Base-by-base conservation (phyloP, 2,113 vertebrate genomes). In the Tachysurus vachellii region DNA sequence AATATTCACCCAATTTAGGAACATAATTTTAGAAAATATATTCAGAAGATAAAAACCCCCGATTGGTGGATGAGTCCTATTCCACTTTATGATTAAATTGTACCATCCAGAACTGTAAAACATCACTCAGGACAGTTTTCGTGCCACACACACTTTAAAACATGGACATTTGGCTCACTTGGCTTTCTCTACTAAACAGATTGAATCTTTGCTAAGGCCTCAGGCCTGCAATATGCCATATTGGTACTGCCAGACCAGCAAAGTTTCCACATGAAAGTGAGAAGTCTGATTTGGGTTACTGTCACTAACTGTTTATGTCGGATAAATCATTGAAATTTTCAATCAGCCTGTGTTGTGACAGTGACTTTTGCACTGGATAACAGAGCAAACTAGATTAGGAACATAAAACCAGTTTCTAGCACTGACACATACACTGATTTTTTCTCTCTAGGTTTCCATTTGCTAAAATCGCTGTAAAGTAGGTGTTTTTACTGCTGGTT, bases 171-270 rank as follows among this genome's bases (percentile, higher is more conserved):
- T 86, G 86, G 61, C 82, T 42, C 47, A 50, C 47, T 50, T 50
- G 47, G 61, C 85, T n/a, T 12, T 89, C 66, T 73, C 56, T 81
- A 75, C 44, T 83, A 57, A 83, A 88, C 89, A 89, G 86, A 89
- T 83, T 89, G 89, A 70, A 87, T 64, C 56, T 86, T 87, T 88
- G 44, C 64, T 79, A 13, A 73, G 81, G 70, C 88, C 71, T 70
- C 56, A 47, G 80, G 88, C 31, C 54, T 36, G 36, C 77, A 84
- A 80, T 86, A 88, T 89, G 89, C 80, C 61, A 26, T 11, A n/a
- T 47, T 83, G 54, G 13, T 62, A 62, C 42, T 76, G 80, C 86
- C 68, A 87, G 56, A 75, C 11, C 68, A 75, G 11, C 36, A 28
- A n/a, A 26, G 64, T n/a, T 9, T 57, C 31, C 31, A 86, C 71